phyloP scores from a whole-genome alignment of 2,113 vertebrate species.

The Hypanus sabinus region DNA sequence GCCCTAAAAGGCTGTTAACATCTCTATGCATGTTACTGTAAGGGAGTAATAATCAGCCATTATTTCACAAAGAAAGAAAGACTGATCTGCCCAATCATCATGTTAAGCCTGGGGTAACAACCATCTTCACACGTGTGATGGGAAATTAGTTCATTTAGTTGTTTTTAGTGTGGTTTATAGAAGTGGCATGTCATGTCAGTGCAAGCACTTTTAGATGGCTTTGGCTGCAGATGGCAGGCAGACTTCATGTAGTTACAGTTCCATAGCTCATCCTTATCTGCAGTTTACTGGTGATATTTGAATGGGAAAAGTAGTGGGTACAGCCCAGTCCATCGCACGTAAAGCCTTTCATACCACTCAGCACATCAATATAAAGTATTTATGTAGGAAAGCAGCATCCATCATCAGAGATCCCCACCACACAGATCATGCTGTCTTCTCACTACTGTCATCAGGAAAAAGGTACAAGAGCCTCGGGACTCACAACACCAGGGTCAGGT shows the following conservation, averaged over 20 bases:
- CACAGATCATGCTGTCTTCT: too few species aligned
- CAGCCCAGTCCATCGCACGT: too few species aligned
- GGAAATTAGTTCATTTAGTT: background rate
- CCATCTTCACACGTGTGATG: background rate
- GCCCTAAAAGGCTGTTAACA: background rate
- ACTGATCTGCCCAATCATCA: background rate
- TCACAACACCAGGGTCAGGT: too few species aligned
- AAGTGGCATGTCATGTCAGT: background rate
- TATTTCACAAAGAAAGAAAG: background rate
- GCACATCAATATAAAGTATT: too few species aligned
- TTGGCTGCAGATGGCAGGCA: background rate
- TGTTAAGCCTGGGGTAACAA: background rate
- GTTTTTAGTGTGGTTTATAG: background rate
- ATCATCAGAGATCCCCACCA: too few species aligned
- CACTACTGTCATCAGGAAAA: too few species aligned
- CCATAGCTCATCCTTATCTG: background rate
- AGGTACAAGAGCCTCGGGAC: too few species aligned
- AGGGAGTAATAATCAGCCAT: background rate
- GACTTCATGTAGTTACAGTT: background rate
- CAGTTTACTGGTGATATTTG: too few species aligned
- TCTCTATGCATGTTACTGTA: background rate
- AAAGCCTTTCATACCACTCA: too few species aligned
- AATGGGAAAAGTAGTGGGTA: too few species aligned
- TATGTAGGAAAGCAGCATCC: too few species aligned
- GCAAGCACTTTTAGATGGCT: background rate